Conservation (phyloP, 2,888 invertebrate genomes). For the Ephialtes manifestator region DNA sequence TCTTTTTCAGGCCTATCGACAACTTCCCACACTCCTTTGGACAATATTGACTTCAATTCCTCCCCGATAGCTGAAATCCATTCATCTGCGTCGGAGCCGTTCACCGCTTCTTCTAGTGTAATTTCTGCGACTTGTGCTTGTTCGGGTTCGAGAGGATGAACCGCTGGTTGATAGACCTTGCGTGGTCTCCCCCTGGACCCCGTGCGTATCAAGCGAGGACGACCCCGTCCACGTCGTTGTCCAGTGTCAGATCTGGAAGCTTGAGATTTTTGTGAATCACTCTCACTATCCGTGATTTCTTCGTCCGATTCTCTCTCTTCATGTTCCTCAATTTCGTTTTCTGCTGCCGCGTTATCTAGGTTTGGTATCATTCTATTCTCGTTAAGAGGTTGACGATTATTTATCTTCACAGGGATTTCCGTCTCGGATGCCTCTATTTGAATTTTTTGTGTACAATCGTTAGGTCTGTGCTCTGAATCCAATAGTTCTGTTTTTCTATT, state of each 20-base stretch:
- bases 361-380: too few species aligned
- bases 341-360: too few species aligned
- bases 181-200: constrained; percentile 32
- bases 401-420: too few species aligned
- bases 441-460: background rate
- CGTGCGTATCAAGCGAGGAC: constrained; percentile 36
- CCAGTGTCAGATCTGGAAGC: background rate
- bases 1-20: constrained; percentile 52
- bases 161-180: background rate
- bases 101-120: constrained; percentile 34
- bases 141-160: background rate
- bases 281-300: background rate
- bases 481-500: background rate
- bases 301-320: too few species aligned
- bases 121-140: constrained; percentile 12
- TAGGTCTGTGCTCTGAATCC: background rate
- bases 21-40: constrained; percentile 63
- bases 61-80: constrained; percentile 53
- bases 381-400: too few species aligned
- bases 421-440: background rate
- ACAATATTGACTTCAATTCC: constrained; percentile 62
- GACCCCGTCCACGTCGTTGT: constrained; percentile 13
- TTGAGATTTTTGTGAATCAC: background rate
- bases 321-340: too few species aligned
- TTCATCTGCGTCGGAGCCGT: constrained; percentile 46